Conservation (phyloP, 2,888 invertebrate genomes). For the Lamellibrachia satsuma region DNA sequence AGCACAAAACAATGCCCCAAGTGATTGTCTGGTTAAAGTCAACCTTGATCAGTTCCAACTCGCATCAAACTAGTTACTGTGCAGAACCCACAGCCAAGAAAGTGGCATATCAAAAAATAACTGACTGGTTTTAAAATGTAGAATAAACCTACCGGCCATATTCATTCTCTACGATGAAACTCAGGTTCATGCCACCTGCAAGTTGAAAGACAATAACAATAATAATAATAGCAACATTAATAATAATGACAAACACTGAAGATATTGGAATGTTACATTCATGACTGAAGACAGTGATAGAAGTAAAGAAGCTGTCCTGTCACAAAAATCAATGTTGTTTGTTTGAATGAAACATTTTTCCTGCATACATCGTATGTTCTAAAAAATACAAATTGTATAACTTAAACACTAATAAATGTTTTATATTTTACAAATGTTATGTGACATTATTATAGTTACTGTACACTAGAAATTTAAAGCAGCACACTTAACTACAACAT, state of each 20-base stretch:
- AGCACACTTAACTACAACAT: neutral
- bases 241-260: neutral
- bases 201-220: neutral
- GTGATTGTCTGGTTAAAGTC: neutral
- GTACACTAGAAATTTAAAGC: neutral
- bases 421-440: no score
- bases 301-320: no score
- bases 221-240: neutral
- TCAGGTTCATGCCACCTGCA: constrained; percentile 6
- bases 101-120: neutral
- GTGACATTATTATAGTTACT: no score
- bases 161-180: constrained; percentile 5
- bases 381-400: no score
- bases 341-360: no score
- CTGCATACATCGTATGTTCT: no score
- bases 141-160: neutral
- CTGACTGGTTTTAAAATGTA: neutral
- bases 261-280: neutral
- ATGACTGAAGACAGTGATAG: neutral
- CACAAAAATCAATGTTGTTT: no score
- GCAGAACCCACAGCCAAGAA: neutral
- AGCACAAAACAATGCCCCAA: no score
- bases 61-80: neutral
- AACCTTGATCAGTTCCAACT: neutral
- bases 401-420: no score